Evolutionary conservation across 2,113 vertebrate species (phyloP), one percentile per base, ranked within the genome.

Genomic region (Syrmaticus mikado): DNA sequence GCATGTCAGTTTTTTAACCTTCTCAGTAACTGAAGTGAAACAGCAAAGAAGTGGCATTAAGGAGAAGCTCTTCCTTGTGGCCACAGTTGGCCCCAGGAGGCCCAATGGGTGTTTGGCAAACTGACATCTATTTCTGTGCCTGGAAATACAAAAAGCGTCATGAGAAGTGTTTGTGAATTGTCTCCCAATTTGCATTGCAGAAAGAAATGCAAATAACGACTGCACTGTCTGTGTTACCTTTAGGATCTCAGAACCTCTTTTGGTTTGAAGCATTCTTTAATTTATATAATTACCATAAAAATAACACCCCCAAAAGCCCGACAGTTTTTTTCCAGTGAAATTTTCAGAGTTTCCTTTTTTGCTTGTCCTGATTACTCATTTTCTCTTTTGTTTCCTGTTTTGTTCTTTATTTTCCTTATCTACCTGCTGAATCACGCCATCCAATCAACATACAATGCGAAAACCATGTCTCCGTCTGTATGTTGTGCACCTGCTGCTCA

Each of bases 361-460:
- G 97, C 97, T 97, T 95, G 93, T 97, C 96, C 96, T 91, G 94
- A 97, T 98, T 96, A 98, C 97, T 98, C 98, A 97, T 98, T 96
- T 97, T 98, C 97, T 98, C 97, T 98, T 96, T 97, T 98, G 95
- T 97, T 97, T 97, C 95, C 95, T 98, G 97, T 98, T 97, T 89
- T 97, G 95, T 97, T 97, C 97, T 95, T 98, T 97, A 95, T 94
- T 97, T 97, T 90, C 94, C 97, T 95, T 97, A 97, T 96, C 97
- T 97, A 94, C 98, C 97, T 98, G 98, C 98, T 97, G 98, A 98
- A 96, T 98, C 98, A 98, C 98, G 97, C 95, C 97, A 98, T 97
- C 96, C 97, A 98, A 98, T 97, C 97, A 98, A 98, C 98, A 98
- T 97, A 96, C 98, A 97, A 97, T 95, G 96, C 95, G 98, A 98